Base-by-base conservation (phyloP, 2,888 invertebrate genomes). In the Bursaphelenchus okinawaensis region DNA sequence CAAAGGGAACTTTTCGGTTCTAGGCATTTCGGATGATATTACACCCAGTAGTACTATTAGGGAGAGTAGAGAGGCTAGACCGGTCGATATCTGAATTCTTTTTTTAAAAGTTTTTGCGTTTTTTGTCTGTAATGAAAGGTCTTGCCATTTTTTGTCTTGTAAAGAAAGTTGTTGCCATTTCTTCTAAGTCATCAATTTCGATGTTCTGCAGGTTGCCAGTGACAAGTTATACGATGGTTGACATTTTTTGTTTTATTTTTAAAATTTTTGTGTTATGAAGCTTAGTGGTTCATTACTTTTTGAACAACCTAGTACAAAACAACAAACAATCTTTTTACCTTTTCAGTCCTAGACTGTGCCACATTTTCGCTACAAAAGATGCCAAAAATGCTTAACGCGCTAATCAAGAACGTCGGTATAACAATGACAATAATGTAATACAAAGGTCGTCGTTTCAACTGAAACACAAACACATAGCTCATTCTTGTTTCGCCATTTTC, bases 371-470 rank as follows among this genome's bases (percentile, higher is more conserved):
- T 76, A n/a, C 72, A 71, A 70, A 79, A 79, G 24, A 79, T 78
- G 20, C 79, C 79, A 26, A 79, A 62, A 50, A 79, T 77, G 19
- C 75, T 75, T 4, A 79, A 63, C 9, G 76, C 76, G 0, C 77
- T 76, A 22, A 79, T 79, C 52, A 79, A 65, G 58, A 78, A 79
- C 4, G 74, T 77, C 4, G 79, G 79, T 4, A 73, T 77, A 9
- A 79, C 79, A 50, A 79, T 77, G 22, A 79, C 79, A 6, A 77
- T 78, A 7, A 79, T 70, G 57, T 79, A 79, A 66, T 77, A 79
- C 60, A 75, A 71, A 4, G 79, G 77, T 23, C 77, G 68, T n/a
- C 79, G 73, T 66, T 75, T 70, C 24, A 79, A 62, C 55, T 79
- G 79, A 55, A 79, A 69, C 52, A 79, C 76, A 68, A 78, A 79